These are phyloP conservation scores for Tetranychus truncatus DNA, from an alignment of 2,888 invertebrate genomes.

Conservation along the genomic window DNA sequence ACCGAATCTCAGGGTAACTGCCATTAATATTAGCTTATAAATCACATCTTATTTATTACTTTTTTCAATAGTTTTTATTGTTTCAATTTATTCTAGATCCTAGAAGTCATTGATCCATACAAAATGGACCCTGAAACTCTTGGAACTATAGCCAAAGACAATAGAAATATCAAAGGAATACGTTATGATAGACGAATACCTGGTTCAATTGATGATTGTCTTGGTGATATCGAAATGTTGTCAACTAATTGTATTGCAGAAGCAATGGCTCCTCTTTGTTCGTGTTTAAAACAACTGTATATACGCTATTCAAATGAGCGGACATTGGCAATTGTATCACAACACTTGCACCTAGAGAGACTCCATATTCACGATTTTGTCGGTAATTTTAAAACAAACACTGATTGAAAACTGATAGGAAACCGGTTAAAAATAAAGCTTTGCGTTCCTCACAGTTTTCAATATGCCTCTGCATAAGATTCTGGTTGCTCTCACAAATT, in stretches of 20 bases:
- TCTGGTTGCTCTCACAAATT: too few species aligned
- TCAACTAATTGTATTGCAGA: constrained; percentile 5
- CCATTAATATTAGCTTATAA: neutral
- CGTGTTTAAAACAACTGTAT: neutral
- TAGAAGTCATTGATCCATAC: constrained; percentile 4
- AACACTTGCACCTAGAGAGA: neutral
- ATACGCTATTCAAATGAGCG: neutral
- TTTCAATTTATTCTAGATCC: neutral
- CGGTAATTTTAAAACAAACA: neutral
- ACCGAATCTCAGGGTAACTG: neutral
- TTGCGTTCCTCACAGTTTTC: neutral
- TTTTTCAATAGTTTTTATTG: neutral
- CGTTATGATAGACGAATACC: constrained; percentile 8
- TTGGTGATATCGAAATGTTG: neutral
- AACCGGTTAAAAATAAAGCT: neutral
- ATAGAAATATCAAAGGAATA: neutral
- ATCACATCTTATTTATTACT: neutral
- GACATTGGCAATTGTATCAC: neutral
- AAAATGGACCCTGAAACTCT: constrained; percentile 7
- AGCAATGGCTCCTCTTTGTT: neutral
- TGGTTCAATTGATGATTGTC: neutral
- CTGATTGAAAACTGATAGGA: neutral
- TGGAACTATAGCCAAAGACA: neutral
- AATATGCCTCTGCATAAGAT: too few species aligned
- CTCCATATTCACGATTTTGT: constrained; percentile 7